A percentile compares a stretch with the other conserved stretches of the same genome.
These are phyloP conservation scores for Acromyrmex charruanus DNA, from an alignment of 1,140 invertebrate species.

Conservation along the genomic window DNA sequence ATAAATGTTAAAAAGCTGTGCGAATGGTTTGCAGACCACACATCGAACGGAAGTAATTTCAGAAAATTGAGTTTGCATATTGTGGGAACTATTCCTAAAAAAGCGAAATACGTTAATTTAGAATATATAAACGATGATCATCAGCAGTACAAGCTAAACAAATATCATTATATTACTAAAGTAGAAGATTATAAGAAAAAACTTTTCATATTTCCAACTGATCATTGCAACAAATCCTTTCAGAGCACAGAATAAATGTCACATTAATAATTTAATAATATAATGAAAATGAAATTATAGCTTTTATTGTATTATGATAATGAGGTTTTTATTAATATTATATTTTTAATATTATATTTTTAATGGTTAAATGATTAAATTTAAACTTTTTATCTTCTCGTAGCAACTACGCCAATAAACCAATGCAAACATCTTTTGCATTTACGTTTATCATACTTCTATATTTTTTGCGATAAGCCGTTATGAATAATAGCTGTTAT, in stretches of 20 bases:
- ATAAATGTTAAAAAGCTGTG: slow-evolving; percentile 87
- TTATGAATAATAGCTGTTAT: too few species aligned
- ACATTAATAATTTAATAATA: not conserved
- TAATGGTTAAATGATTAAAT: not conserved
- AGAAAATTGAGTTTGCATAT: slow-evolving; percentile 91
- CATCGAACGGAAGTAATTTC: slow-evolving; percentile 87
- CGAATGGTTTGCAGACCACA: slow-evolving; percentile 88
- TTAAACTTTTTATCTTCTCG: too few species aligned
- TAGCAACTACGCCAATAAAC: too few species aligned
- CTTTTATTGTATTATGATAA: slow-evolving; percentile 4
- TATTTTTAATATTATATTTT: not conserved
- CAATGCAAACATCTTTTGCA: too few species aligned
- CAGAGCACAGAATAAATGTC: not conserved
- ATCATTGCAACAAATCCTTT: not conserved
- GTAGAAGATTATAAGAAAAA: slow-evolving; percentile 73
- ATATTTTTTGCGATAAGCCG: too few species aligned
- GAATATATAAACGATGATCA: slow-evolving; percentile 57
- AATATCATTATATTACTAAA: slow-evolving; percentile 62
- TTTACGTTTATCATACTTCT: too few species aligned
- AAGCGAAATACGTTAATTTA: slow-evolving; percentile 69
- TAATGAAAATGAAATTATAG: slow-evolving; percentile 15
- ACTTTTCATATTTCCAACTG: slow-evolving; percentile 81
- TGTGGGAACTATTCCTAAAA: slow-evolving; percentile 70
- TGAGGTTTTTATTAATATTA: not conserved
- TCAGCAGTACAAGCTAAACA: not conserved